These are phyloP conservation scores for Aix galericulata DNA, from an alignment of 2,113 vertebrate species.

Conservation along the genomic window DNA sequence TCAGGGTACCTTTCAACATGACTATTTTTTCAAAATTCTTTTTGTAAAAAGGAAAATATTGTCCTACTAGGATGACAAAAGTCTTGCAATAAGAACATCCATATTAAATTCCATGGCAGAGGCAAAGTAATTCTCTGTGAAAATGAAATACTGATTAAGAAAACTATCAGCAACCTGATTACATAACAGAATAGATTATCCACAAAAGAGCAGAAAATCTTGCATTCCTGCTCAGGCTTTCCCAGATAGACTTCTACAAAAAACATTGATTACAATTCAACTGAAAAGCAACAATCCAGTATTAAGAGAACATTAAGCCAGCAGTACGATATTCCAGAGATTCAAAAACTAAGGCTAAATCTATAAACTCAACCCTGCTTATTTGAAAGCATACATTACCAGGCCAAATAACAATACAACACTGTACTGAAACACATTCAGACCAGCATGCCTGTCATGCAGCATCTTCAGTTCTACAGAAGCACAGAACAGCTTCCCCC, in stretches of 20 bases:
- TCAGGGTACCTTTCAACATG: neutral
- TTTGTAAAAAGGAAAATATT: neutral
- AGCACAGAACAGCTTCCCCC: neutral
- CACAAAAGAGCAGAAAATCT: neutral
- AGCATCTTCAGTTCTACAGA: neutral
- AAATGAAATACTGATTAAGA: conserved; percentile 12
- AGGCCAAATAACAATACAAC: neutral
- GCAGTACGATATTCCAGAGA: neutral
- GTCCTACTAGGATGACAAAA: neutral
- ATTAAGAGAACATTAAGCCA: neutral
- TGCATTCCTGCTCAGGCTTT: neutral
- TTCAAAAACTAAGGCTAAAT: neutral
- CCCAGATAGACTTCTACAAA: neutral
- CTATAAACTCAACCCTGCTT: neutral
- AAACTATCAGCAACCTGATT: neutral
- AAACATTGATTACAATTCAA: neutral
- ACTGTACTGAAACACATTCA: fast-evolving
- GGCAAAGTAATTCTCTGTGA: neutral
- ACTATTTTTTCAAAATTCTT: neutral
- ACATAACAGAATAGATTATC: neutral
- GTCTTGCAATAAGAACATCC: neutral
- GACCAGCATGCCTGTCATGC: neutral
- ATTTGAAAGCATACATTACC: fast-evolving
- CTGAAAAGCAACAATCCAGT: neutral
- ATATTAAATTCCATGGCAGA: neutral